Base-by-base conservation (phyloP, 2,797 vertebrate genomes). In the Yasuhikotakia modesta region DNA sequence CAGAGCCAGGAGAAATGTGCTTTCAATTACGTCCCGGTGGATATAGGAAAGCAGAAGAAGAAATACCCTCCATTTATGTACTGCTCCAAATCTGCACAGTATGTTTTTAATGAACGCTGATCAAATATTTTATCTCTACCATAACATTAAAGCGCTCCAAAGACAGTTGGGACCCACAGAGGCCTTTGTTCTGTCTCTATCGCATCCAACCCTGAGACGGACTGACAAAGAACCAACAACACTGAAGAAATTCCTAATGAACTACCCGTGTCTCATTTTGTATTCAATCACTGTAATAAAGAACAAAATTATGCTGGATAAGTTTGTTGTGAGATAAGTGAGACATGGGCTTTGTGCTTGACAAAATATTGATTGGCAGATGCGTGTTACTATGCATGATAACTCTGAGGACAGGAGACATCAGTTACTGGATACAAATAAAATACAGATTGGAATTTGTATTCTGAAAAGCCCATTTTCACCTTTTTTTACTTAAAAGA, bases 21-120 rank as follows among this genome's bases (percentile, higher is more conserved):
- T 97, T 98, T 95, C 95, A 96, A 96, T 98, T 96, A 98, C 80
- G 92, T 93, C 91, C 91, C 89, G 85, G 89, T 95, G 92, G 93
- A 93, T 87, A 90, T 78, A 85, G 84, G 85, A 91, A 90, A 85
- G 87, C 88, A 81, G 81, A 78, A 83, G 67, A 79, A 88, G 86
- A 83, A 83, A 86, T 87, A 81, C 87, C 84, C 87, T 91, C 95
- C 94, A 96, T 96, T 96, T 96, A 96, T 96, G 94, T 93, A 86
- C 88, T 94, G 91, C 92, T 94, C 88, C 92, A 94, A 93, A 95
- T 95, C 95, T 93, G 94, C 92, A 93, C 91, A 90, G 92, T 91
- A 90, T 93, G 90, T 92, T 94, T 93, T 92, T 90, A 92, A 87
- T 82, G 89, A 94, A 91, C 90, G 93, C 93, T 91, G 89, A 94